Base-by-base conservation (phyloP, 2,113 vertebrate species). In the Hyperopisus bebe region DNA sequence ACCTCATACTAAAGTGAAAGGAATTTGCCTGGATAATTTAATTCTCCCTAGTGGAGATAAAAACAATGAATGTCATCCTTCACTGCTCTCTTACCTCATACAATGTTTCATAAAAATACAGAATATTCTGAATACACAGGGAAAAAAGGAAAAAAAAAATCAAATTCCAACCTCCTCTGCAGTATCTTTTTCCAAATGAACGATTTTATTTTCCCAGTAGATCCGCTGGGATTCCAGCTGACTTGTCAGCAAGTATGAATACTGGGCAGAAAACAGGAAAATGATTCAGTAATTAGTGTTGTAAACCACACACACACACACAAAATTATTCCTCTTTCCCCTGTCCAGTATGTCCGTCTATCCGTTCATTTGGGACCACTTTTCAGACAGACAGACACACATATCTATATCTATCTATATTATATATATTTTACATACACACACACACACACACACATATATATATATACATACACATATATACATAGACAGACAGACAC, bases 181-280 rank as follows among this genome's bases (percentile, higher is more conserved):
- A 0, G 98, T 98, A 92, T 99, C 98, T 92, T 99, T 99, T 94
- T 99, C 98, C 93, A 99, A 96, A 27, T 98, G 97, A 46, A 97
- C 97, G 0, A 99, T 99, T 95, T 99, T 99, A 93, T 99, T 99
- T 94, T 99, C 98, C 98, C 98, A 99, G 91, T 99, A 99, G 92
- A 99, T 97, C 35, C 98, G 95, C 62, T 99, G 98, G 1, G 98
- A 99, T 86, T 99, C 98, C 95, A 99, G 96, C 91, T 99, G 98
- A 92, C 98, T 99, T 0, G 98, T 99, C 91, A 99, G 95, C 93
- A 99, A 94, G 92, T 99, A 99, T 0, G 98, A 99, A 92, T 99
- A 99, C 98, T 99, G 91, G 17, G 4, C 1, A 92, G 91, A 90
- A 87, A 91, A 58, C 55, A 91, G 46, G 55, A 88, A 87, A 51